phyloP scores from a whole-genome alignment of 2,797 vertebrate species.

The Ceyx erithaca region DNA sequence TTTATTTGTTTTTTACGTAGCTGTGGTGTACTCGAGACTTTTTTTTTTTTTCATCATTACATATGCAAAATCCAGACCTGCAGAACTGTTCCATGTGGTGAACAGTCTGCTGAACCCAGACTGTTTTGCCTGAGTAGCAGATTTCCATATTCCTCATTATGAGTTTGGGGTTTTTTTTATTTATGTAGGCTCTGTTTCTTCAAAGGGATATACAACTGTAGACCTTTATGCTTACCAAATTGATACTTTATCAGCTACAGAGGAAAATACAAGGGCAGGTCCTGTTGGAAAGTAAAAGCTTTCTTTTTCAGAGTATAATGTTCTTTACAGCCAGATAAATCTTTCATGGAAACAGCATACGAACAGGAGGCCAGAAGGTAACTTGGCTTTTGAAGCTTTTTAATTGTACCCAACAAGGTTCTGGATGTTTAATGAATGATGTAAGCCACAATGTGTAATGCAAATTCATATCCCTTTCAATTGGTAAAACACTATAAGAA shows the following conservation, averaged over 20 bases:
- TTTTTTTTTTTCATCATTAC: neutral
- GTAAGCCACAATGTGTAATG: neutral
- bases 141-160: conserved; percentile 63
- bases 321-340: neutral
- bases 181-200: conserved; percentile 43
- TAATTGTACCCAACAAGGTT: neutral
- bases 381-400: neutral
- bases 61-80: conserved; percentile 67
- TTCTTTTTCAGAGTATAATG: neutral
- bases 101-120: conserved; percentile 66
- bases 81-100: conserved; percentile 63
- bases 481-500: neutral
- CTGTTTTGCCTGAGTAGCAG: conserved; percentile 67
- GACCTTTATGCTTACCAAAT: conserved; percentile 9
- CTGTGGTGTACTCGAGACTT: neutral
- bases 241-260: neutral
- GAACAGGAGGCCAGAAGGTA: conserved; percentile 1
- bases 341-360: conserved; percentile 9
- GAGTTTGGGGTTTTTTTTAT: conserved; percentile 13
- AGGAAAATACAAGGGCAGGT: conserved; percentile 2
- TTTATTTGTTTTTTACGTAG: conserved; percentile 7
- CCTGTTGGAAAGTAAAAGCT: neutral
- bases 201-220: conserved; percentile 1
- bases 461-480: neutral
- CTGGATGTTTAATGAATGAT: neutral